Evolutionary conservation across 2,888 invertebrate genomes (phyloP), one percentile per base, ranked within the genome.

Genomic region (Ethmia dodecea): DNA sequence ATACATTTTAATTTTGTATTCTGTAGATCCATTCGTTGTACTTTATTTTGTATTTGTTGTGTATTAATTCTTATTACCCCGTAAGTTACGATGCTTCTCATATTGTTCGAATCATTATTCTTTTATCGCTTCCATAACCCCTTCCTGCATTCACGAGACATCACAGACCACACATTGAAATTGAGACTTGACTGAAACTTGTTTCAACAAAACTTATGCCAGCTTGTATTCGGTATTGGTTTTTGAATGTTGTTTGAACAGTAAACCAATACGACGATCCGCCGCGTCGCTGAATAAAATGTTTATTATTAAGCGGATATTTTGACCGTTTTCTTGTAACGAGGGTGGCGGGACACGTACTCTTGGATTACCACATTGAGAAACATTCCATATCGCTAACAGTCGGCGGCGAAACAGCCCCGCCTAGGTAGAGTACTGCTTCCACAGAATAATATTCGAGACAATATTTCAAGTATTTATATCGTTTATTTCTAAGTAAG

Each of bases 81-180:
- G 49, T 73, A 71, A 67, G 73, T 65, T 52, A 58, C 48, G 55
- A 66, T 53, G 61, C 73, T 76, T 73, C 50, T 64, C 52, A 69
- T 81, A 77, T 83, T 81, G 83, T 77, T 80, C 78, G 61, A 77
- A 69, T 65, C 45, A 73, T 79, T 80, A 72, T 78, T 76, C 70
- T 60, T 5, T 20, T 31, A 37, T 41, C 43, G 43, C 42, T 43
- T 42, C 42, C 43, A 42, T 42, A 43, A 45, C 40, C 40, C 6
- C 32, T 25, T 30, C 9, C 13, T 18, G 14, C 13, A 22, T 22
- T 22, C 22, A 22, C n/a, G 22, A 22, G 9, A 22, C n/a, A n/a
- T n/a, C n/a, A n/a, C n/a, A n/a, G n/a, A n/a, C n/a, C n/a, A n/a
- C n/a, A n/a, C n/a, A n/a, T n/a, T n/a, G n/a, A n/a, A n/a, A n/a